These are phyloP conservation scores for Artibeus jamaicensis DNA, from an alignment of 2,797 vertebrate species.

Conservation along the genomic window DNA sequence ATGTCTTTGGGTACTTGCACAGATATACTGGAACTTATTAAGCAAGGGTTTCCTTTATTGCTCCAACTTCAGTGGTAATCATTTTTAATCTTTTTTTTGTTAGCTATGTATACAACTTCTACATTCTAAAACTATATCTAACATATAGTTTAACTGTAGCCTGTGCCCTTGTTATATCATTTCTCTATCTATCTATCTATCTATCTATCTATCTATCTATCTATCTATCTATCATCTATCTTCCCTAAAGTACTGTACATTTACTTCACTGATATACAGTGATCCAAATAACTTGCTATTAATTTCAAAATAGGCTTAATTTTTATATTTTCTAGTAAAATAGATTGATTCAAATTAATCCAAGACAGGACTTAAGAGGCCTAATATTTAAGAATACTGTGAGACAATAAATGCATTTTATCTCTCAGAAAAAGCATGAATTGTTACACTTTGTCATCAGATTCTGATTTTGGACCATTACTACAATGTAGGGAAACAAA, in stretches of 20 bases:
- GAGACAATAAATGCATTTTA: not conserved
- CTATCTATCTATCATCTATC: no score
- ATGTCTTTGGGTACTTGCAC: not conserved
- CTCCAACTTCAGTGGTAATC: not conserved
- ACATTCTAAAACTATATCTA: not conserved
- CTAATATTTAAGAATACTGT: not conserved
- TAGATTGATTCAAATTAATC: not conserved
- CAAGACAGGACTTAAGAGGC: not conserved
- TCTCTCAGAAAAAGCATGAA: not conserved
- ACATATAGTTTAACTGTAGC: not conserved
- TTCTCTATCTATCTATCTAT: not conserved
- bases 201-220: not conserved
- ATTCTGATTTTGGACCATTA: not conserved
- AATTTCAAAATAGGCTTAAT: not conserved
- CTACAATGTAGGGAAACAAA: not conserved
- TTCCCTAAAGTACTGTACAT: not conserved
- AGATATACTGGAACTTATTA: not conserved
- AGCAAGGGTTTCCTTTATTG: no score
- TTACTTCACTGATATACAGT: not conserved
- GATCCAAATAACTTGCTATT: not conserved
- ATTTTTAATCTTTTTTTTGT: not conserved
- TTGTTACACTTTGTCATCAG: not conserved
- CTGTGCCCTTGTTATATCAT: fast-evolving
- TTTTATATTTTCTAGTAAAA: not conserved
- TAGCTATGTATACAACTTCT: not conserved